Base-by-base conservation (phyloP, 1,140 invertebrate species). In the Lethrus apterus region DNA sequence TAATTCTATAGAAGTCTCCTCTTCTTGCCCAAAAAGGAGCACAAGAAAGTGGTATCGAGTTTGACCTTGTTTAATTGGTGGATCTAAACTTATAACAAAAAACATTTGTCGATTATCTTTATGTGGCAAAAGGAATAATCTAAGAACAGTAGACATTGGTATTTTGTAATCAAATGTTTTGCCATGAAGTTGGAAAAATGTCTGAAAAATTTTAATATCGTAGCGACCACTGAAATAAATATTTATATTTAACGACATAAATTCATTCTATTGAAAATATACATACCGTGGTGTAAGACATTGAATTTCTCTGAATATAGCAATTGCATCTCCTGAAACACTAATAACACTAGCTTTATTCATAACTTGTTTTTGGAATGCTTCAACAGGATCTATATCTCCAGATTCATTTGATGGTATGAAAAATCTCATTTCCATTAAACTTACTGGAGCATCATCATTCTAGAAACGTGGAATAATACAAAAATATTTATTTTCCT, bases 131-230 rank as follows among this genome's bases (percentile, higher is more conserved):
- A 98, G 73, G 63, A 99, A 99, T 4, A 99, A 67, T 15, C 97
- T 79, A 5, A 96, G 71, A 9, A 99, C 93, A 0, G 93, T 96
- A 1, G 89, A 89, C 78, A 95, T 89, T 0, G 95, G 93, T 56
- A 99, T 98, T 71, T 99, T 99, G 71, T 99, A 99, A 73, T 99
- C 96, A 67, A 98, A 99, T 0, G 97, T 98, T 80, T 99, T 99
- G 70, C 97, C 97, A 65, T 99, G 97, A 41, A 99, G 81, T 73
- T 99, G 95, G 62, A 99, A 89, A 69, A 98, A 99, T 2, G 90
- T 84, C 45, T 89, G 86, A 64, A 96, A 99, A 31, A 99, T 84
- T 74, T 99, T 99, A 68, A 99, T 95, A 65, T 99, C 97, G 66
- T 99, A 99, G 51, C 97, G 92, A 81, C 97, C 97, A 74, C 91